These are phyloP conservation scores for Acipenser ruthenus DNA, from an alignment of 2,797 vertebrate genomes.

Conservation along the genomic window DNA sequence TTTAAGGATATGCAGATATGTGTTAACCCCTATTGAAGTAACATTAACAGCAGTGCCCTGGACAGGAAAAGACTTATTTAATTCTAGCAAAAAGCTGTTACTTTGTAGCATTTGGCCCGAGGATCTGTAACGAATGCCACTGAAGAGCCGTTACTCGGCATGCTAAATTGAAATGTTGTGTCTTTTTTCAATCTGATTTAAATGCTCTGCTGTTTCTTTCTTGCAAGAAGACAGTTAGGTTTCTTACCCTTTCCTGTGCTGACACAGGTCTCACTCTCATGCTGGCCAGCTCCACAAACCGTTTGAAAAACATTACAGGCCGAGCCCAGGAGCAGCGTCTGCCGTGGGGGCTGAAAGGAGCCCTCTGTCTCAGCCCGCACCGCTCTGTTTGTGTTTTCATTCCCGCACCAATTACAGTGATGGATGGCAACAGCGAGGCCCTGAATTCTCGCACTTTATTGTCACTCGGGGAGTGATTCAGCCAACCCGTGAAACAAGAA, in stretches of 20 bases:
- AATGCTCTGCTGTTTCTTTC: neutral
- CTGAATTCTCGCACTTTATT: conserved; percentile 9
- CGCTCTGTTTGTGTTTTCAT: conserved; percentile 18
- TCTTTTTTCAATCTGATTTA: too few species aligned
- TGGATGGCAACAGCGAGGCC: conserved; percentile 9
- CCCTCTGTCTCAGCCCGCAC: conserved; percentile 35
- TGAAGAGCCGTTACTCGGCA: conserved; percentile 8
- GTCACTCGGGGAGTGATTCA: conserved; percentile 10
- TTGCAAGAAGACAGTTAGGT: conserved; percentile 26
- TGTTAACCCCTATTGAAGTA: too few species aligned
- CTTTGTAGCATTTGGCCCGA: neutral
- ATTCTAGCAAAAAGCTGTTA: neutral
- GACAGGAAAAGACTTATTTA: neutral
- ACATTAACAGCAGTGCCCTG: too few species aligned
- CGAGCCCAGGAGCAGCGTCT: conserved; percentile 20
- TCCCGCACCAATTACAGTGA: conserved; percentile 23
- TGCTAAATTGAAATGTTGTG: neutral
- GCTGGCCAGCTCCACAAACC: conserved; percentile 13
- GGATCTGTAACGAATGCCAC: neutral
- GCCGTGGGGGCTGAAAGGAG: conserved; percentile 37
- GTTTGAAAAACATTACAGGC: conserved; percentile 17
- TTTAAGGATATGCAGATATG: neutral
- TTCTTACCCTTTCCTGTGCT: conserved; percentile 35
- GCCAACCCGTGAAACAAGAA: neutral
- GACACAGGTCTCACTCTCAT: conserved; percentile 1